phyloP scores from a whole-genome alignment of 2,797 vertebrate genomes.

The Micromesistius poutassou region DNA sequence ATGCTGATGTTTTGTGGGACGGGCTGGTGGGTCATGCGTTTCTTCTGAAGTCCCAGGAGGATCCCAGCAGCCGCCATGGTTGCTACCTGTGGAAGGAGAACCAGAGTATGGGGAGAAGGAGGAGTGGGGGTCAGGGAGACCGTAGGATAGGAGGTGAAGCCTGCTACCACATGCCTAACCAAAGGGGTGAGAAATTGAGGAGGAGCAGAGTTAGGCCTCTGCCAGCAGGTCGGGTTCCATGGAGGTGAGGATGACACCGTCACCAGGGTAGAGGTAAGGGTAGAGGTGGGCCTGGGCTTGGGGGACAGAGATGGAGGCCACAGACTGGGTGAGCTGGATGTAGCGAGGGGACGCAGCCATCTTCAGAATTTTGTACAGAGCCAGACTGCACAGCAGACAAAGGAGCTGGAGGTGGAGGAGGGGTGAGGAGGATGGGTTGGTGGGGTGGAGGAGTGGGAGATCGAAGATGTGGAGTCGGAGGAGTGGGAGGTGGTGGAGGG shows the following conservation, averaged over 20 bases:
- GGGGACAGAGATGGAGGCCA: slow-evolving; percentile 7
- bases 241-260: not conserved
- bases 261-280: slow-evolving; percentile 2
- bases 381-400: slow-evolving; percentile 52
- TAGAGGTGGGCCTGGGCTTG: slow-evolving; percentile 15
- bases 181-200: not conserved
- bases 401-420: slow-evolving; percentile 33
- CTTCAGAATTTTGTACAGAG: slow-evolving; percentile 42
- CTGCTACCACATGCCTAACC: not conserved
- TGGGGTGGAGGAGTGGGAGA: not conserved
- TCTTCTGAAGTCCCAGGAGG: not conserved
- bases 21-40: not conserved
- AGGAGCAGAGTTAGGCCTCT: not conserved
- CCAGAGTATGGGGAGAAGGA: slow-evolving; percentile 40
- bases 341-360: slow-evolving; percentile 24
- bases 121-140: not conserved
- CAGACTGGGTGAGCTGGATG: slow-evolving; percentile 45
- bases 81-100: slow-evolving; percentile 26
- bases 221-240: not conserved
- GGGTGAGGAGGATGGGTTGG: not conserved
- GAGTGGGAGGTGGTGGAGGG: not conserved
- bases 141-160: not conserved
- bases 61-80: slow-evolving; percentile 16
- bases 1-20: not conserved
- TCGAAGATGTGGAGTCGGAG: no score